Percentiles rank a stretch among this genome's conserved stretches.
phyloP scores from a whole-genome alignment of 2,888 invertebrate genomes.

The Nymphalis polychloros region DNA sequence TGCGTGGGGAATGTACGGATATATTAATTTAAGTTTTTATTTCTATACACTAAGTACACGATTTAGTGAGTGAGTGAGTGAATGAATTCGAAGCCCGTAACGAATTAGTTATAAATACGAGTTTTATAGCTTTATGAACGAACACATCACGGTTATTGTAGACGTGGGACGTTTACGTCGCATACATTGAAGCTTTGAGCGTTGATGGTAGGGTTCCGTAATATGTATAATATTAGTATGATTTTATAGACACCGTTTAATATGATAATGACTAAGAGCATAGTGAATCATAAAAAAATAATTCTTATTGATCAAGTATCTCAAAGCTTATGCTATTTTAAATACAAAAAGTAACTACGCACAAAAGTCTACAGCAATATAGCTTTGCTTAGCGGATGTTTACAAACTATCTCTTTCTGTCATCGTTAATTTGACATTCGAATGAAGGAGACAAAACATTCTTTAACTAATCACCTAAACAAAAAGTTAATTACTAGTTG shows the following conservation, averaged over 20 bases:
- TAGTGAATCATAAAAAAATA: no score
- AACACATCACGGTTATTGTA: constrained; percentile 23
- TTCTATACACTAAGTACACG: constrained; percentile 32
- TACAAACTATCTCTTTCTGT: no score
- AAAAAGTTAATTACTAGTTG: neutral
- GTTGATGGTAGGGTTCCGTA: neutral
- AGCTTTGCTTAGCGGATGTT: no score
- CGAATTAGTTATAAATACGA: constrained; percentile 21
- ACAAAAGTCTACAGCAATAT: no score
- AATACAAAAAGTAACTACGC: no score
- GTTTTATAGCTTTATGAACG: constrained; percentile 15
- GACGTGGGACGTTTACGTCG: neutral
- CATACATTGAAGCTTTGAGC: neutral
- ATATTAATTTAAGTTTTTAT: constrained; percentile 40
- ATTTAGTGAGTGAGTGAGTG: constrained; percentile 23
- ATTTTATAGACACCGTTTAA: constrained; percentile 5
- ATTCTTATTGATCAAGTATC: no score
- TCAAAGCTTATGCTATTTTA: no score
- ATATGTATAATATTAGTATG: constrained; percentile 1
- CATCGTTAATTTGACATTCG: no score
- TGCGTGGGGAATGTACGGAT: constrained; percentile 41
- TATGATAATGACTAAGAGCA: neutral
- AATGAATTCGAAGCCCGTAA: constrained; percentile 8
- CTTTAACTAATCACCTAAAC: no score
- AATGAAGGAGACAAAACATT: no score